Percentiles rank a stretch among this genome's conserved stretches.
Evolutionary conservation across 2,888 invertebrate genomes (phyloP).

Genomic region (Oxystoma pomonae): DNA sequence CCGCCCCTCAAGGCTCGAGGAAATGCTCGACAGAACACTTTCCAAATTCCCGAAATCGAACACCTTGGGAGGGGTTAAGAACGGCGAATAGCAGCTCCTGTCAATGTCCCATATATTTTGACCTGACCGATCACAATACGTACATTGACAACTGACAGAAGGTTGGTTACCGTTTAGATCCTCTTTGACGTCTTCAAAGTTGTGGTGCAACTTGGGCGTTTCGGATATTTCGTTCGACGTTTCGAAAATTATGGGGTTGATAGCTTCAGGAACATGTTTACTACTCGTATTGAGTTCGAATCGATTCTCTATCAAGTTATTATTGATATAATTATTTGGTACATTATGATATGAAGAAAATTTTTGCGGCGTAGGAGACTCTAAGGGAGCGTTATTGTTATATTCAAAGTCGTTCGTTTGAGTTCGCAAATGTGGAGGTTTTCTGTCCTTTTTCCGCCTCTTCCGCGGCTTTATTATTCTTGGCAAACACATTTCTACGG

Average conservation of each 20-base stretch:
- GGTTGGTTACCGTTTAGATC: slow-evolving; percentile 44
- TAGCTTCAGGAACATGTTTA: slow-evolving; percentile 12
- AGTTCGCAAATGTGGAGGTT: slow-evolving; percentile 48
- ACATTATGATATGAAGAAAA: slow-evolving; percentile 35
- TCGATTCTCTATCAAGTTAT: slow-evolving; percentile 14
- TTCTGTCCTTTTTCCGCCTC: slow-evolving; percentile 84
- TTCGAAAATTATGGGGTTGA: slow-evolving; percentile 21
- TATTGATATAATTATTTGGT: slow-evolving; percentile 11
- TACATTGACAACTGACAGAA: slow-evolving; percentile 63
- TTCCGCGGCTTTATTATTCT: slow-evolving; percentile 87
- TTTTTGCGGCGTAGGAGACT: slow-evolving; percentile 40
- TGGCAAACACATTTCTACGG: slow-evolving; percentile 71
- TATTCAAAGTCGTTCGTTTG: neutral
- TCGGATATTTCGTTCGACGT: slow-evolving; percentile 32
- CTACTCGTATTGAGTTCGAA: slow-evolving; percentile 16
- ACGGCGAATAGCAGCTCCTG: slow-evolving; percentile 54
- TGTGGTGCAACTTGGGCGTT: slow-evolving; percentile 45
- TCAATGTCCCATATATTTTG: slow-evolving; percentile 69
- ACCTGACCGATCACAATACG: slow-evolving; percentile 70
- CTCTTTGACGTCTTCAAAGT: slow-evolving; percentile 47
- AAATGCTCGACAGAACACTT: slow-evolving; percentile 13
- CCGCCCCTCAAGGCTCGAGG: slow-evolving; percentile 16
- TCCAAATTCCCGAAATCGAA: slow-evolving; percentile 28
- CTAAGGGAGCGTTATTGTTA: neutral
- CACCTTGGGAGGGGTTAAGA: slow-evolving; percentile 47